A percentile compares a stretch with the other conserved stretches of the same genome.
These are phyloP conservation scores for Leptoteleia sp. DNA, from an alignment of 1,140 invertebrate species.

Conservation along the genomic window DNA sequence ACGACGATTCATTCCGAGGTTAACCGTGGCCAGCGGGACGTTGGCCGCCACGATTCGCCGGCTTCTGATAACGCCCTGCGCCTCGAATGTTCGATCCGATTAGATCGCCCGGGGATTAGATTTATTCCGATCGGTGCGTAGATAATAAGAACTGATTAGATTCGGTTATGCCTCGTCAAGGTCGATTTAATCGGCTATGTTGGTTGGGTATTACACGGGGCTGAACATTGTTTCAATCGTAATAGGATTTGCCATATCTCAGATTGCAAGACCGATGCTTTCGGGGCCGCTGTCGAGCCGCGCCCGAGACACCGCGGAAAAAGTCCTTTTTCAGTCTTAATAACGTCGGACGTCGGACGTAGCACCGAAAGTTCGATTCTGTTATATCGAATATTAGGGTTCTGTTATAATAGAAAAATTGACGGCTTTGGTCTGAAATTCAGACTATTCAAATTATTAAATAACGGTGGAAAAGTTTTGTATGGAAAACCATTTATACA, in stretches of 20 bases:
- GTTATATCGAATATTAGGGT: too few species aligned
- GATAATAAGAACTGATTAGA: slow-evolving; percentile 13
- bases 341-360: too few species aligned
- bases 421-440: too few species aligned
- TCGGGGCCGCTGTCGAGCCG: background rate
- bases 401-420: too few species aligned
- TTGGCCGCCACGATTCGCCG: slow-evolving; percentile 20
- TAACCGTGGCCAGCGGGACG: slow-evolving; percentile 11
- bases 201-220: slow-evolving; percentile 12
- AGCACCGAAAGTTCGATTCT: too few species aligned
- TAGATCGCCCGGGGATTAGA: slow-evolving; percentile 23
- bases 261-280: background rate
- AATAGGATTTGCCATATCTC: slow-evolving; percentile 2
- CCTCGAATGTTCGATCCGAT: slow-evolving; percentile 24
- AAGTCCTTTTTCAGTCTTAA: too few species aligned
- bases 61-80: slow-evolving; percentile 20
- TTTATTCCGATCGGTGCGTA: slow-evolving; percentile 16
- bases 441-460: too few species aligned
- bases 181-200: slow-evolving; percentile 13
- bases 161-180: slow-evolving; percentile 22
- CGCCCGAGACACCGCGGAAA: too few species aligned
- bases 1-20: slow-evolving; percentile 26
- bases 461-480: too few species aligned
- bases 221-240: background rate
- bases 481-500: too few species aligned